Percentiles rank a stretch among this genome's conserved stretches.
phyloP scores from a whole-genome alignment of 2,888 invertebrate genomes.

The Xylocampa areola region DNA sequence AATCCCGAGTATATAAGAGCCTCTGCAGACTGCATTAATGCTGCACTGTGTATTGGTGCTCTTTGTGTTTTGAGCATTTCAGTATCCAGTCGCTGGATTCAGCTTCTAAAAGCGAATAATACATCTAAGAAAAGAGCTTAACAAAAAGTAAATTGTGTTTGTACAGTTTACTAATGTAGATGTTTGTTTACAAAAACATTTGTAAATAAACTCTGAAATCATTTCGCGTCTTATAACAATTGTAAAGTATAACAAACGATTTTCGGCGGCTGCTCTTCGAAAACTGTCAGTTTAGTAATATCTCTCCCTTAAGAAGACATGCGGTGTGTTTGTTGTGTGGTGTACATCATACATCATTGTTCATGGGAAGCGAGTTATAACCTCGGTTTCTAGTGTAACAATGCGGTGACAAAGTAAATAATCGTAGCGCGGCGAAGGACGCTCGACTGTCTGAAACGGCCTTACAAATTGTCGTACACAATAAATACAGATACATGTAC shows the following conservation, averaged over 20 bases:
- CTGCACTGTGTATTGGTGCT: no score
- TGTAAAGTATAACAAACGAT: constrained; percentile 10
- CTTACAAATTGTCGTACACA: constrained; percentile 36
- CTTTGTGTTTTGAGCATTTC: no score
- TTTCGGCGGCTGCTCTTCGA: constrained; percentile 11
- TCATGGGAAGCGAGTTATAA: constrained; percentile 36
- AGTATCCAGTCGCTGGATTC: no score
- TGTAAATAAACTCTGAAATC: no score
- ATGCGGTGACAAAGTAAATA: constrained; percentile 50
- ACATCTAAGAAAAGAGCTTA: no score
- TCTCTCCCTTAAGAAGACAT: constrained; percentile 26
- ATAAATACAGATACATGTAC: constrained; percentile 38
- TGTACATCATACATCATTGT: constrained; percentile 37
- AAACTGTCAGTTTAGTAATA: constrained; percentile 19
- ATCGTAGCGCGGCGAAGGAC: constrained; percentile 10
- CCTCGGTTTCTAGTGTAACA: constrained; percentile 37
- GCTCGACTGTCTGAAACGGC: not conserved
- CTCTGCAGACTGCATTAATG: no score
- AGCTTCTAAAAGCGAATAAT: no score
- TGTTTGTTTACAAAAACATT: no score
- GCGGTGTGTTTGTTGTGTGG: constrained; percentile 22
- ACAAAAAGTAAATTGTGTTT: no score
- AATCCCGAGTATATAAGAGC: no score
- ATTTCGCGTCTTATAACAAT: no score
- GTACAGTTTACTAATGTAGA: no score